Evolutionary conservation across 2,888 invertebrate species (phyloP).

Genomic region (Drosophila macrothrix): DNA sequence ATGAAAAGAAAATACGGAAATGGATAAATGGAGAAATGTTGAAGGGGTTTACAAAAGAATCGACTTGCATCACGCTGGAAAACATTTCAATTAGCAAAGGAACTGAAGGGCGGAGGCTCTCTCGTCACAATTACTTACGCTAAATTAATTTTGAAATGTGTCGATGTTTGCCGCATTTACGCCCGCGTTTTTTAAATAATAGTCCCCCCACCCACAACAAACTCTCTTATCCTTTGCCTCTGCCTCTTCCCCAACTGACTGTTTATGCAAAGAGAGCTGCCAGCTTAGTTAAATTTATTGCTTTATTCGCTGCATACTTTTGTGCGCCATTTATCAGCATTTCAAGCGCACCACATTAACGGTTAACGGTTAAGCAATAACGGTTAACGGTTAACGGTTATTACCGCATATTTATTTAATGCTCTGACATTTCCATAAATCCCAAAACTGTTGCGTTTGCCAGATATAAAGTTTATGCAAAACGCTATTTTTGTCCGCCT

Average conservation of each 20-base stretch:
- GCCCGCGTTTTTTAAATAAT: background rate
- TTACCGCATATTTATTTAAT: conserved; percentile 10
- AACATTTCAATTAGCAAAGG: conserved; percentile 47
- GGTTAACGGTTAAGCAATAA: conserved; percentile 1
- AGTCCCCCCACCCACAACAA: background rate
- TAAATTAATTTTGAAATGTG: conserved; percentile 66
- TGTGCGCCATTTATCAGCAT: conserved; percentile 38
- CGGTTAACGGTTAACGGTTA: background rate
- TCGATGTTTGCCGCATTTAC: conserved; percentile 56
- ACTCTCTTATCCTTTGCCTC: background rate
- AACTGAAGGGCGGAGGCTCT: background rate
- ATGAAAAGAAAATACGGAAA: conserved; percentile 14
- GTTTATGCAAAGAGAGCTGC: background rate
- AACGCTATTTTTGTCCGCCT: conserved; percentile 2
- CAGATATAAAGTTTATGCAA: background rate
- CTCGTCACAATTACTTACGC: conserved; percentile 56
- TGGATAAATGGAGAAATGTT: background rate
- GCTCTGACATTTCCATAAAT: conserved; percentile 4
- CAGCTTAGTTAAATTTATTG: conserved; percentile 45
- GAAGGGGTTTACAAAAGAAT: conserved; percentile 16
- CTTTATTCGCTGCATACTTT: conserved; percentile 55
- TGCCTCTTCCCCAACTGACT: background rate
- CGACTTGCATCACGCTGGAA: conserved; percentile 21
- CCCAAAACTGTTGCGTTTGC: conserved; percentile 20
- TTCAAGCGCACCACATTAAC: conserved; percentile 22